Conservation (phyloP, 2,888 invertebrate genomes). For the Orthosia cruda region DNA sequence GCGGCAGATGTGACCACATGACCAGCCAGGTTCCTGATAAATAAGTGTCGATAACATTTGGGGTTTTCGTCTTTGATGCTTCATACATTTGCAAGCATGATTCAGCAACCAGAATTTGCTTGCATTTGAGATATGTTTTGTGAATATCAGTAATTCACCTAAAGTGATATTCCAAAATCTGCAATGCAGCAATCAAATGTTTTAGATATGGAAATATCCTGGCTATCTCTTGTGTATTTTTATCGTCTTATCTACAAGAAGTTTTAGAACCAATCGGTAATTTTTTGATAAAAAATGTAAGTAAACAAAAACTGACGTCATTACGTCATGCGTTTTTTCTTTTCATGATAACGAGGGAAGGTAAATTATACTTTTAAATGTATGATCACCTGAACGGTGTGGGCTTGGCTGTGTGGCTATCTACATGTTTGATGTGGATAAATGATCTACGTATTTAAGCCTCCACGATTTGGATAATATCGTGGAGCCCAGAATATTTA, state of each 20-base stretch:
- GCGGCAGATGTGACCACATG: too few relatives aligned
- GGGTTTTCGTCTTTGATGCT: neutral
- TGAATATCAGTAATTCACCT: too few relatives aligned
- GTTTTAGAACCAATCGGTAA: constrained; percentile 20
- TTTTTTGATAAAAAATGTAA: constrained; percentile 3
- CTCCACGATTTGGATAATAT: too few relatives aligned
- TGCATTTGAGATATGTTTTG: neutral
- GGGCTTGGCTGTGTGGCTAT: too few relatives aligned
- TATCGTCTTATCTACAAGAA: constrained; percentile 1
- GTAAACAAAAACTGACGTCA: constrained; percentile 3
- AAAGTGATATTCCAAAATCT: neutral
- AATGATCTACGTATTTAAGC: too few relatives aligned
- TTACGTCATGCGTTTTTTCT: constrained; percentile 7
- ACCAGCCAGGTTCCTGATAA: too few relatives aligned
- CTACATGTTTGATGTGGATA: too few relatives aligned
- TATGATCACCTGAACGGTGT: too few relatives aligned
- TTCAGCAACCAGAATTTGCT: neutral
- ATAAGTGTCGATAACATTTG: neutral
- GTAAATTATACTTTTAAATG: too few relatives aligned
- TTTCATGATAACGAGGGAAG: neutral
- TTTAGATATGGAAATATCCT: neutral
- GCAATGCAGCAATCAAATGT: constrained; percentile 1
- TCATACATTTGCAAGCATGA: neutral
- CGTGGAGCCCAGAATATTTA: too few relatives aligned
- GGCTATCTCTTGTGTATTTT: neutral